A percentile compares a stretch with the other conserved stretches of the same genome.
phyloP scores from a whole-genome alignment of 2,888 invertebrate species.

The Allacma fusca region DNA sequence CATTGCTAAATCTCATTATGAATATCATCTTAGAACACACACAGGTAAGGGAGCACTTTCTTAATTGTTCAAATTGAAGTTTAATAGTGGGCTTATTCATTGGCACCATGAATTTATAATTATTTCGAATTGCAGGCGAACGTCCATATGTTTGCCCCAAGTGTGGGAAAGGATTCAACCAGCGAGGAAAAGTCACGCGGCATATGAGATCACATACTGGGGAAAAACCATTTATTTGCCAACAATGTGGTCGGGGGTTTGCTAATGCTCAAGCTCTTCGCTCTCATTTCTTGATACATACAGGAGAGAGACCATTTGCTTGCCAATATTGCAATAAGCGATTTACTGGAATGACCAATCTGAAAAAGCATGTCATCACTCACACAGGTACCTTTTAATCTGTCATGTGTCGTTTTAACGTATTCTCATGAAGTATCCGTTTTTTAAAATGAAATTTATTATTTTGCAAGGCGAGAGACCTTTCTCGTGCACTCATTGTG shows the following conservation, averaged over 20 bases:
- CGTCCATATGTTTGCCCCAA: constrained; percentile 71
- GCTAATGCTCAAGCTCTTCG: constrained; percentile 65
- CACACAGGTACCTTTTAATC: constrained; percentile 66
- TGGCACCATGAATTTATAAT: not conserved
- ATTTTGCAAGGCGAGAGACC: constrained; percentile 67
- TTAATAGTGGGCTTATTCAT: not conserved
- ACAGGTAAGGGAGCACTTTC: constrained; percentile 65
- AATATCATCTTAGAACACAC: constrained; percentile 77
- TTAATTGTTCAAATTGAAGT: not conserved
- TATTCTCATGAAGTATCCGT: no score
- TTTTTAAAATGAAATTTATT: constrained; percentile 23
- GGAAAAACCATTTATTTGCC: constrained; percentile 69
- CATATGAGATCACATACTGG: constrained; percentile 74
- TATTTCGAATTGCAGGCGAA: constrained; percentile 52
- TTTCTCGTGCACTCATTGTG: constrained; percentile 71
- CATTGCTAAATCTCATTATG: constrained; percentile 75
- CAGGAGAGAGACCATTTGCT: constrained; percentile 52
- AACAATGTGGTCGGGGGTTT: constrained; percentile 71
- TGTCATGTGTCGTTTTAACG: no score
- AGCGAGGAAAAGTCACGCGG: constrained; percentile 74
- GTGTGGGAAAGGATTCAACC: constrained; percentile 75
- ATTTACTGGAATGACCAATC: constrained; percentile 73
- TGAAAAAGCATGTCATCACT: constrained; percentile 73
- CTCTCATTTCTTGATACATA: constrained; percentile 57
- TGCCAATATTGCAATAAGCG: constrained; percentile 71